A percentile compares a stretch with the other conserved stretches of the same genome.
phyloP scores from a whole-genome alignment of 2,113 vertebrate species.

The Struthio camelus region DNA sequence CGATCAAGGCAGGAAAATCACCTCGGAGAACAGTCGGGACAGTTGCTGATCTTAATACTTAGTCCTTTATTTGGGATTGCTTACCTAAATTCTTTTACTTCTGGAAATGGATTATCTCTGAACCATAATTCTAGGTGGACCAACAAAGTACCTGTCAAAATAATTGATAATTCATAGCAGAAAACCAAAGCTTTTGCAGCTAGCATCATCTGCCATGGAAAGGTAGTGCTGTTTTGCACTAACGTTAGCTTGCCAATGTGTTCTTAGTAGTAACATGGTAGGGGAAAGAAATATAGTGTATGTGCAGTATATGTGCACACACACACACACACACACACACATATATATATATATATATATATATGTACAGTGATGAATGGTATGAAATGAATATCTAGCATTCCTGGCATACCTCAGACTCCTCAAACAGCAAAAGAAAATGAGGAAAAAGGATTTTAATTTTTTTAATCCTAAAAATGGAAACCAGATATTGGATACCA shows the following conservation, averaged over 20 bases:
- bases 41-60: neutral
- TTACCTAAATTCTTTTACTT: neutral
- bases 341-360: no score
- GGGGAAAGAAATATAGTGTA: neutral
- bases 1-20: neutral
- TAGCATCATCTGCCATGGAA: neutral
- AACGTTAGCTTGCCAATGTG: neutral
- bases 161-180: neutral
- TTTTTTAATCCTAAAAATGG: conserved; percentile 24
- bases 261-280: neutral
- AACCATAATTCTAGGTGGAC: neutral
- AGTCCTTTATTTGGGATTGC: neutral
- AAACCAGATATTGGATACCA: neutral
- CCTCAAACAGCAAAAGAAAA: conserved; percentile 27
- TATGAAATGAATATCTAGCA: conserved; percentile 3
- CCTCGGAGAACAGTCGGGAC: neutral
- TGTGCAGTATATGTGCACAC: no score
- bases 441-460: neutral
- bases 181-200: neutral
- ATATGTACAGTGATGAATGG: neutral
- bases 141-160: neutral
- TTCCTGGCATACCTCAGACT: conserved; percentile 9
- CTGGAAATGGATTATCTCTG: neutral
- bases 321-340: no score
- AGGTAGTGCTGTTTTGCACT: neutral